These are phyloP conservation scores for Lagopus leucura DNA, from an alignment of 2,113 vertebrate species.

Conservation along the genomic window DNA sequence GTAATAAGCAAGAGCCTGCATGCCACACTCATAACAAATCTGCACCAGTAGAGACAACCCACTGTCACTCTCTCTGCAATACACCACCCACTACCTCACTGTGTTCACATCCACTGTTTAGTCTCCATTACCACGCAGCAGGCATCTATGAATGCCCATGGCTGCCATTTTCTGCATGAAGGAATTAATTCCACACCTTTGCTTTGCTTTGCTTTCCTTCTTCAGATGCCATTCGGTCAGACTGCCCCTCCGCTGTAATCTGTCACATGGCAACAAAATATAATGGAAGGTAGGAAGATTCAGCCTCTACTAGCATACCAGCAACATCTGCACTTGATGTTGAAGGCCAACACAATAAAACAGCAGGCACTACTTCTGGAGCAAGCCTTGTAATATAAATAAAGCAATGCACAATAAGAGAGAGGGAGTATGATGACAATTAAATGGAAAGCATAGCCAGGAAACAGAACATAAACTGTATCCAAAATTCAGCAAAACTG, in stretches of 20 bases:
- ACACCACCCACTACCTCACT: too few relatives aligned
- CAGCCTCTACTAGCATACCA: not conserved
- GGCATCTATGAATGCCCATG: too few relatives aligned
- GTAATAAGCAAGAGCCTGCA: too few relatives aligned
- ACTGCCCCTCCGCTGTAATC: not conserved
- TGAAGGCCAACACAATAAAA: not conserved
- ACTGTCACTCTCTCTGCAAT: too few relatives aligned
- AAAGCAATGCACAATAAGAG: not conserved
- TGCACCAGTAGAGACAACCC: not conserved
- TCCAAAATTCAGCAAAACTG: not conserved
- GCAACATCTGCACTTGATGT: not conserved
- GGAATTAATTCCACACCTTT: too few relatives aligned
- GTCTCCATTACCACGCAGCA: too few relatives aligned
- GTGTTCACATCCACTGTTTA: too few relatives aligned
- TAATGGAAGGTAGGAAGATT: not conserved
- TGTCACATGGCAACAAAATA: not conserved
- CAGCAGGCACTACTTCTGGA: not conserved
- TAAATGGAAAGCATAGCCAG: not conserved
- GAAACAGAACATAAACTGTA: not conserved
- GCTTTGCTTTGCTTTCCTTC: too few relatives aligned
- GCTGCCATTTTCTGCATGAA: too few relatives aligned
- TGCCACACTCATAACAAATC: too few relatives aligned
- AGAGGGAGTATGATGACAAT: not conserved
- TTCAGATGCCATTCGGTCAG: too few relatives aligned
- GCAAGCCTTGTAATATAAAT: not conserved